Conservation (phyloP, 2,888 invertebrate genomes). For the Andrena camellia region DNA sequence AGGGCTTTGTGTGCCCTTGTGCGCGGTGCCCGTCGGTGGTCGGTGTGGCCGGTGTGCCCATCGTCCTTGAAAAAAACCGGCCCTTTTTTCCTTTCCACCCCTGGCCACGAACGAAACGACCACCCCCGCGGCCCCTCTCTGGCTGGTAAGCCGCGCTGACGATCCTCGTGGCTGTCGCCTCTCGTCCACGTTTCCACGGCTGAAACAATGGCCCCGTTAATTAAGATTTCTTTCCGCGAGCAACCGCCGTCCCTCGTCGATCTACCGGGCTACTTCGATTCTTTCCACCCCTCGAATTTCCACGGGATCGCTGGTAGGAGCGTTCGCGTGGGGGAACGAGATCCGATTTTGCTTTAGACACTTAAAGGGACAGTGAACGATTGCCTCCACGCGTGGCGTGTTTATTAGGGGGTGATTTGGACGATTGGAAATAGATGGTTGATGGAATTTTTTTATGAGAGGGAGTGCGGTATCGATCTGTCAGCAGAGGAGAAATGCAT, state of each 20-base stretch:
- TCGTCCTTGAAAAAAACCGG: constrained; percentile 74
- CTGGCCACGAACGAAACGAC: constrained; percentile 56
- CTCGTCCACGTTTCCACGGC: constrained; percentile 81
- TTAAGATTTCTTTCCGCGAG: constrained; percentile 90
- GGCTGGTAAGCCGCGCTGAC: constrained; percentile 63
- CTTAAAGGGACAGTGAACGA: neutral
- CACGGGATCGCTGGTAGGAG: neutral
- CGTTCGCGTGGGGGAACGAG: neutral
- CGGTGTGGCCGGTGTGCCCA: constrained; percentile 71
- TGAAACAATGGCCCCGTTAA: constrained; percentile 92
- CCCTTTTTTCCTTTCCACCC: constrained; percentile 61
- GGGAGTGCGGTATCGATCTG: neutral
- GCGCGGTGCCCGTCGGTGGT: constrained; percentile 70
- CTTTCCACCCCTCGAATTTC: constrained; percentile 2
- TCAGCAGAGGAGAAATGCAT: no score
- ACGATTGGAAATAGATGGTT: neutral
- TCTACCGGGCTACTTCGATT: constrained; percentile 22
- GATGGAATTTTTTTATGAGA: neutral
- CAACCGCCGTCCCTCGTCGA: constrained; percentile 36
- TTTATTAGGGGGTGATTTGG: constrained; percentile 1
- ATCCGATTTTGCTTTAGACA: neutral
- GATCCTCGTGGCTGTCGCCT: constrained; percentile 64
- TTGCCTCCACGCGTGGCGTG: neutral
- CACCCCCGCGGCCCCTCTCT: constrained; percentile 16
- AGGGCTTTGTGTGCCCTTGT: constrained; percentile 82